Base-by-base conservation (phyloP, 2,888 invertebrate genomes). In the Gryllus longicercus region DNA sequence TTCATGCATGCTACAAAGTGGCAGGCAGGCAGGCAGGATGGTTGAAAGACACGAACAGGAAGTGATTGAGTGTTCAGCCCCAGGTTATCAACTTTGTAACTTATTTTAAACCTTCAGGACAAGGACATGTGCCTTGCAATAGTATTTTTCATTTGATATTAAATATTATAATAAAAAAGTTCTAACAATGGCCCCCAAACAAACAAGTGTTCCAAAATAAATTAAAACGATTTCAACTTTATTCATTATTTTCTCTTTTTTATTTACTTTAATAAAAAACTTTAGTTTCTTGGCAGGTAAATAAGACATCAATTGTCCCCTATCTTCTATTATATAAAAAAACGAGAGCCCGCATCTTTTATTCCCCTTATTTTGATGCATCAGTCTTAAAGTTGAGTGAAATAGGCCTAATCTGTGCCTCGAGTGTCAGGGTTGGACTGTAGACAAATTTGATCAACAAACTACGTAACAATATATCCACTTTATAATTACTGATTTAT, bases 361-460 rank as follows among this genome's bases (percentile, higher is more conserved):
- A 50, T 77, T 78, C 75, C 78, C 75, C 51, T 79, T 78, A 80
- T 80, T 78, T 80, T 80, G 77, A 78, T 79, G 77, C 79, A 81
- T 81, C 81, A 81, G 81, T 81, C 81, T 81, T 81, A 77, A 80
- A 81, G 80, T 81, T 81, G 81, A 81, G 78, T 81, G 49, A 80
- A 81, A 76, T 80, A 81, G 81, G 81, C 81, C 81, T 79, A 79
- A 78, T 50, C 78, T 78, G 78, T 76, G 80, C 80, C 80, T 78
- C 74, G 78, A 80, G 78, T 51, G 75, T 77, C 50, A 76, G 63
- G 63, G 21, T 78, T 63, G 50, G 75, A 77, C 38, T 76, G 76
- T n/a, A 74, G 78, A 51, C 75, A 78, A 14, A 77, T 50, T 77
- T 38, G n/a, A 77, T 77, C 49, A 77, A 77, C 77, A 77, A 77